These are phyloP conservation scores for Leptogaster cylindrica DNA, from an alignment of 2,888 invertebrate species.

Conservation along the genomic window DNA sequence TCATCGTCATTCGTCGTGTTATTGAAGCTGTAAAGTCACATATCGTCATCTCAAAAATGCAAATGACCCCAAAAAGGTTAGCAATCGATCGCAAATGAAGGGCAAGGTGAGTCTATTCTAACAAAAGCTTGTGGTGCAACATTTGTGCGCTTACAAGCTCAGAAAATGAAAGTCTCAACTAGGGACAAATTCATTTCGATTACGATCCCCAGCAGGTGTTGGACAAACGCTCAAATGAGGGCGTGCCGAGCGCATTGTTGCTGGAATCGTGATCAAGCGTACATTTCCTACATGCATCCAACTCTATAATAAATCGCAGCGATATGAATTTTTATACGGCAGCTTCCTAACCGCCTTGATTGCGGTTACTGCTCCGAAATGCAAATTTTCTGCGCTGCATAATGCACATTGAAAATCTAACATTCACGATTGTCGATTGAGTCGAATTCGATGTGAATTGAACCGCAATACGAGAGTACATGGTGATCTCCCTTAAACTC, in stretches of 20 bases:
- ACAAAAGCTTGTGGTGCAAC: background rate
- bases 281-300: conserved; percentile 13
- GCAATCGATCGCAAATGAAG: conserved; percentile 20
- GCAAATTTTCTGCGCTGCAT: too few species aligned
- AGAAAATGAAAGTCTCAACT: background rate
- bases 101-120: conserved; percentile 23
- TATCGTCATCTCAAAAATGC: background rate
- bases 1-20: conserved; percentile 8
- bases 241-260: background rate
- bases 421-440: too few species aligned
- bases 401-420: too few species aligned
- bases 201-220: too few species aligned
- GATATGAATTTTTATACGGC: background rate
- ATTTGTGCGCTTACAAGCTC: background rate
- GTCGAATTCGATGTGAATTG: too few species aligned
- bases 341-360: conserved; percentile 8
- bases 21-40: conserved; percentile 10
- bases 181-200: conserved; percentile 4
- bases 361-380: conserved; percentile 19
- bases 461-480: too few species aligned
- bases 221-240: background rate
- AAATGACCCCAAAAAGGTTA: conserved; percentile 5
- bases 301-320: conserved; percentile 7
- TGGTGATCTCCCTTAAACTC: too few species aligned
- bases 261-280: background rate